phyloP scores from a whole-genome alignment of 2,888 invertebrate species.

The Leuctra nigra region DNA sequence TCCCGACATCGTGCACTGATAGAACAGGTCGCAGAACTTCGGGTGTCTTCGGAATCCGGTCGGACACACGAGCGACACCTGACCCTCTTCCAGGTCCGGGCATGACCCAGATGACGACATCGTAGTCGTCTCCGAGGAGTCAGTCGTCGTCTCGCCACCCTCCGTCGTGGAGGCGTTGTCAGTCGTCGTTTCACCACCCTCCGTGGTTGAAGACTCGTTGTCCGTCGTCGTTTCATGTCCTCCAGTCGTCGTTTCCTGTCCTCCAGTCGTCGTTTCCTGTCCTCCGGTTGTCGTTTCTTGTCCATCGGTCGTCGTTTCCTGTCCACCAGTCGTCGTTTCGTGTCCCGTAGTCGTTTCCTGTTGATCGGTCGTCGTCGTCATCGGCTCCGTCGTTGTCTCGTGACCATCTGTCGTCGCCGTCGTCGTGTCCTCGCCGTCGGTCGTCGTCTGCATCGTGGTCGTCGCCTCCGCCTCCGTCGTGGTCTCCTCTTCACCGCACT shows the following conservation, averaged over 20 bases:
- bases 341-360: not conserved
- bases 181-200: conserved; percentile 19
- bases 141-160: conserved; percentile 17
- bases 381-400: not conserved
- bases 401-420: not conserved
- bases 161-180: conserved; percentile 1
- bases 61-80: conserved; percentile 68
- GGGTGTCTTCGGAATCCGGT: conserved; percentile 79
- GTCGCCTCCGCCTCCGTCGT: conserved; percentile 9
- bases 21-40: conserved; percentile 74
- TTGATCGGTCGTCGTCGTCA: not conserved
- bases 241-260: conserved; percentile 17
- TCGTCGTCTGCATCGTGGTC: conserved; percentile 8
- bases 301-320: not conserved
- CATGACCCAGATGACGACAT: conserved; percentile 14
- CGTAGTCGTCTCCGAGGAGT: conserved; percentile 23
- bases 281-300: not conserved
- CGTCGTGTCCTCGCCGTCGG: not conserved
- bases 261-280: conserved; percentile 3
- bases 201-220: conserved; percentile 12
- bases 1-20: conserved; percentile 66
- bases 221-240: conserved; percentile 17
- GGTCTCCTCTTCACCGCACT: conserved; percentile 30
- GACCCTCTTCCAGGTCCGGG: conserved; percentile 55
- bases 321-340: not conserved